These are phyloP conservation scores for Cephus spinipes DNA, from an alignment of 2,888 invertebrate genomes.

Conservation along the genomic window DNA sequence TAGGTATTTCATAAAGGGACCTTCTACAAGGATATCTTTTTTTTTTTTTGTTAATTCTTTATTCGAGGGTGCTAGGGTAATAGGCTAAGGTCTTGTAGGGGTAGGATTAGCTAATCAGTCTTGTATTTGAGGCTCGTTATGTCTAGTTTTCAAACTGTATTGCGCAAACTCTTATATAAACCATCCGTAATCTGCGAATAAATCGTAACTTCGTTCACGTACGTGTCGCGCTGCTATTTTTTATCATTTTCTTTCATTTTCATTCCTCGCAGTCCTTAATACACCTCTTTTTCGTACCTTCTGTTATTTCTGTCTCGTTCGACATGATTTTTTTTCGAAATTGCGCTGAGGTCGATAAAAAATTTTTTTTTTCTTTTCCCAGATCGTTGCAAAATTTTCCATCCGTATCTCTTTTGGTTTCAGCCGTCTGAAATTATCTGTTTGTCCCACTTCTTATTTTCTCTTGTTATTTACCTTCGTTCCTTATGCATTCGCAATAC, in stretches of 20 bases:
- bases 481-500: constrained; percentile 1
- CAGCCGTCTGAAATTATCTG: background rate
- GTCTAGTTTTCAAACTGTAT: constrained; percentile 59
- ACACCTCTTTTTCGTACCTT: constrained; percentile 13
- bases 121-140: constrained; percentile 66
- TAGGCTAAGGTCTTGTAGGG: background rate
- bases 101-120: constrained; percentile 66
- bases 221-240: constrained; percentile 10
- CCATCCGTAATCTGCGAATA: background rate
- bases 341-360: background rate
- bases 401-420: background rate
- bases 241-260: constrained; percentile 21
- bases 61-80: background rate
- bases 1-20: background rate
- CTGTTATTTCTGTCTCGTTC: constrained; percentile 16
- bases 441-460: constrained; percentile 17
- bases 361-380: too few species aligned
- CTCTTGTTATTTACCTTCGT: constrained; percentile 8
- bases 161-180: constrained; percentile 50
- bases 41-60: background rate
- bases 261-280: constrained; percentile 24
- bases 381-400: background rate
- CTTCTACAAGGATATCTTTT: background rate
- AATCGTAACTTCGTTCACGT: background rate
- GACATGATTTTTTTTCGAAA: background rate